Base-by-base conservation (phyloP, 1,140 invertebrate genomes). In the Aphelinus certus region DNA sequence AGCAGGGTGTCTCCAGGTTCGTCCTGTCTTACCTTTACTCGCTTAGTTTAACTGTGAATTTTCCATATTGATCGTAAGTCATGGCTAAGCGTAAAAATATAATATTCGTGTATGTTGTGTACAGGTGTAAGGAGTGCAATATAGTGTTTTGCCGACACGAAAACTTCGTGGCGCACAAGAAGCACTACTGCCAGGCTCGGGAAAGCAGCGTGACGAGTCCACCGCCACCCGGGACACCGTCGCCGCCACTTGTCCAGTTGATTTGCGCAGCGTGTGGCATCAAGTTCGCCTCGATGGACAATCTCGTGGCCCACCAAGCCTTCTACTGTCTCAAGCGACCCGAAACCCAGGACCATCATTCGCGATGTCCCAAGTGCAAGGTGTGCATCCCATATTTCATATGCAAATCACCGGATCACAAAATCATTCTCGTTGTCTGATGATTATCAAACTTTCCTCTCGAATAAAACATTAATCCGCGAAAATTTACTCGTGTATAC, bases 101-200 rank as follows among this genome's bases (percentile, higher is more conserved):
- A 53, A 53, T 53, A 53, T 6, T 53, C 4, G 51, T 53, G 9
- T 53, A 53, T 53, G 51, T 93, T 7, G 93, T 95, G 51, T 0
- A 93, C 45, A 97, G 96, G 85, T 98, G 97, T 87, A 93, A 95
- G 80, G 96, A 98, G 80, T 98, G 97, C 88, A 98, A 98, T 83
- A 99, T 99, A 71, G 96, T 97, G 0, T 99, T 99, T 81, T 98
- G 96, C 86, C 96, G 96, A 79, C 94, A 96, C 80, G 97, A 99
- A 83, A 98, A 97, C 82, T 98, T 96, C 81, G 87, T 97, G 26
- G 93, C 96, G 1, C 97, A 98, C 83, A 98, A 98, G 84, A 93
- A 95, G 79, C 94, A 97, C 80, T 98, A 98, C 83, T 98, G 97
- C 86, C 95, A 96, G 7, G 93, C 94, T 0, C 89, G 94, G 65